Conservation (phyloP, 2,113 vertebrate genomes). For the Tiliqua scincoides region DNA sequence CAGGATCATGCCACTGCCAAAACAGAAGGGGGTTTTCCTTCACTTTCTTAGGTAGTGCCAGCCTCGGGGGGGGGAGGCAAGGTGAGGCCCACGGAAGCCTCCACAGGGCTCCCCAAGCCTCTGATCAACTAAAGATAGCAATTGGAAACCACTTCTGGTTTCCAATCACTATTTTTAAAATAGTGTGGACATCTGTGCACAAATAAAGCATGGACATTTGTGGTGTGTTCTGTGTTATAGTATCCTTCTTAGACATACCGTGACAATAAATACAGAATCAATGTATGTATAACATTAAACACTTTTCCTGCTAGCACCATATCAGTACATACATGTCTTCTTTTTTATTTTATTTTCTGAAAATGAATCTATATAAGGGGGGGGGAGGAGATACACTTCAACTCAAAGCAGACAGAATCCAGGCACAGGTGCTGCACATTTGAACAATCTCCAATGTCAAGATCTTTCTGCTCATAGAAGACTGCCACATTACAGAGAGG, state of each 20-base stretch:
- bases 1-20: rapidly evolving
- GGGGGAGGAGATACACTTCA: not conserved
- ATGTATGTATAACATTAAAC: not conserved
- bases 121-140: no score
- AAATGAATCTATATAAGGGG: not conserved
- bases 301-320: not conserved
- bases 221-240: not conserved
- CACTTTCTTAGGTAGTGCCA: not conserved
- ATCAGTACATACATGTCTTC: not conserved
- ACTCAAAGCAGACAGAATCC: not conserved
- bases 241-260: not conserved
- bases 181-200: no score
- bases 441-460: not conserved
- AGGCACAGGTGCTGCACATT: not conserved
- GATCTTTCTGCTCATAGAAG: not conserved
- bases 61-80: no score
- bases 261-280: not conserved
- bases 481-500: not conserved
- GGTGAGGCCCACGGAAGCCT: no score
- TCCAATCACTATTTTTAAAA: no score
- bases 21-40: no score
- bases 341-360: not conserved
- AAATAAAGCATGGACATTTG: not conserved
- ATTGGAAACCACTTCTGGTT: no score
- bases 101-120: no score